These are phyloP conservation scores for Plebejus melissa DNA, from an alignment of 2,888 invertebrate species.

Conservation along the genomic window DNA sequence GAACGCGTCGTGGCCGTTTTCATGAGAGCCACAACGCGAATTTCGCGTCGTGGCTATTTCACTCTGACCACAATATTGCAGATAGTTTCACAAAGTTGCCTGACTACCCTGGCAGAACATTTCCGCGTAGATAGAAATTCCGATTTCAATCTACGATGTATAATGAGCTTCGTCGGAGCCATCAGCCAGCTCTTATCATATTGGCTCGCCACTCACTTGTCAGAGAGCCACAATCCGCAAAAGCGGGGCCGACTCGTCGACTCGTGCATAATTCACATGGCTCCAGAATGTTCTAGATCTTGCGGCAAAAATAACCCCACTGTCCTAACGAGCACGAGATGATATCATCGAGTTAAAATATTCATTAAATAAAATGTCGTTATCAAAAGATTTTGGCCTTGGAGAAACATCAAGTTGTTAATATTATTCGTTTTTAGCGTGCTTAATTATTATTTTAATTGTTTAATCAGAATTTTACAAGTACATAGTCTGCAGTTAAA, in stretches of 20 bases:
- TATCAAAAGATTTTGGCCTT: background rate
- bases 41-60: too few species aligned
- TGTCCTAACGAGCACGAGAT: background rate
- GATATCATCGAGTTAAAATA: conserved; percentile 1
- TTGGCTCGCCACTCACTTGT: background rate
- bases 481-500: background rate
- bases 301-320: background rate
- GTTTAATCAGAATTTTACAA: background rate
- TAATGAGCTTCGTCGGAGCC: background rate
- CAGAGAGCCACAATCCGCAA: background rate
- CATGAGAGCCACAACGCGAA: too few species aligned
- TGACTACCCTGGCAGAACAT: background rate
- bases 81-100: background rate
- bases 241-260: background rate
- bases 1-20: too few species aligned
- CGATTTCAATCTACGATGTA: too few species aligned
- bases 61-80: too few species aligned
- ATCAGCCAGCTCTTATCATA: background rate
- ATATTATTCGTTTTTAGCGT: background rate
- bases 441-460: background rate
- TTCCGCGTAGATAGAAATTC: background rate
- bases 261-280: background rate
- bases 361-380: background rate
- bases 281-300: background rate
- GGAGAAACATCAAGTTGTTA: background rate